Conservation (phyloP, 2,797 vertebrate genomes). For the Bovichtus diacanthus region DNA sequence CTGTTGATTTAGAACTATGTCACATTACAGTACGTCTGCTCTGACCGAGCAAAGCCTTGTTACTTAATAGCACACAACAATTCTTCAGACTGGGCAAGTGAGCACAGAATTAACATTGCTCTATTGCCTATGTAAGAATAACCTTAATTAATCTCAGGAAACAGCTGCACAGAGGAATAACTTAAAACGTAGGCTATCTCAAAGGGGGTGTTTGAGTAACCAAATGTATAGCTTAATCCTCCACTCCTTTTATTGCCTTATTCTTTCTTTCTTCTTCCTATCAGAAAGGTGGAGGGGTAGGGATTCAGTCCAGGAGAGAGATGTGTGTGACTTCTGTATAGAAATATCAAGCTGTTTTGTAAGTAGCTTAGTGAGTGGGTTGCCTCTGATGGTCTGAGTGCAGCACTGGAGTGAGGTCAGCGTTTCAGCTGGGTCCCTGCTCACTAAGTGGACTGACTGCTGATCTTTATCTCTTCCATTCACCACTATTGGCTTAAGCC, state of each 20-base stretch:
- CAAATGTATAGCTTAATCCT: slow-evolving; percentile 15
- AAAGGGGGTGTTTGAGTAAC: neutral
- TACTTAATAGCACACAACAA: neutral
- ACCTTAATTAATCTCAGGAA: slow-evolving; percentile 10
- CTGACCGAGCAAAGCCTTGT: neutral
- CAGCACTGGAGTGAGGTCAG: slow-evolving; percentile 20
- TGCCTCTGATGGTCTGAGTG: slow-evolving; percentile 40
- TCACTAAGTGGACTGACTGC: slow-evolving; percentile 31
- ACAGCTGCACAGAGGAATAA: slow-evolving; percentile 18
- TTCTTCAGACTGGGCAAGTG: neutral
- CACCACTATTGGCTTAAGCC: no score
- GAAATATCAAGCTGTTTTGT: slow-evolving; percentile 39
- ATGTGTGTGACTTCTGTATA: neutral
- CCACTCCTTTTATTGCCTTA: neutral
- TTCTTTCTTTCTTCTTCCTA: neutral
- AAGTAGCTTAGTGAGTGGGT: slow-evolving; percentile 51
- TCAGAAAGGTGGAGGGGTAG: slow-evolving; percentile 27
- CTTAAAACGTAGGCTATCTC: neutral
- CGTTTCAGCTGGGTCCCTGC: slow-evolving; percentile 19
- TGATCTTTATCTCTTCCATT: slow-evolving; percentile 2
- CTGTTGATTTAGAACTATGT: slow-evolving; percentile 10
- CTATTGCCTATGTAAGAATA: slow-evolving; percentile 10
- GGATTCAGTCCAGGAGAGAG: slow-evolving; percentile 13
- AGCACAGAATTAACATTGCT: neutral
- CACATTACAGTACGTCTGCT: neutral